A percentile compares a stretch with the other conserved stretches of the same genome.
These are phyloP conservation scores for Sorex maritimensis DNA, from an alignment of 2,797 vertebrate genomes.

Conservation along the genomic window DNA sequence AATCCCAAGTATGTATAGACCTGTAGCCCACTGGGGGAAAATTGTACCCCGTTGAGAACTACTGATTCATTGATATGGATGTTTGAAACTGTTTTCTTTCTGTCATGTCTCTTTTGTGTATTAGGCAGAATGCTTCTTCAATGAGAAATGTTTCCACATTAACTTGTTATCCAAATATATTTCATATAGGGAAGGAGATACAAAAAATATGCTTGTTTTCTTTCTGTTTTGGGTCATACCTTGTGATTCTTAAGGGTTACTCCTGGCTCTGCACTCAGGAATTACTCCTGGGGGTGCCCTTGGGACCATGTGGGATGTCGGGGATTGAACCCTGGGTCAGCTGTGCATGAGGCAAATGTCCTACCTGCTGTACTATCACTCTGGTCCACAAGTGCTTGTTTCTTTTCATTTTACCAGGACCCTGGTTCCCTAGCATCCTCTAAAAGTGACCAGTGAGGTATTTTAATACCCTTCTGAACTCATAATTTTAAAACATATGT, in stretches of 20 bases:
- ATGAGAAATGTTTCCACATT: constrained; percentile 40
- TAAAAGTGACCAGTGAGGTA: not conserved
- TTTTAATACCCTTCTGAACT: constrained; percentile 23
- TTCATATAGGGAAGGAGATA: constrained; percentile 17
- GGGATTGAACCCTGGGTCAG: no score
- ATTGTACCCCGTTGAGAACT: constrained; percentile 2
- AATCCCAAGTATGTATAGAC: not conserved
- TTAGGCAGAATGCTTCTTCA: not conserved
- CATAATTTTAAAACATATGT: not conserved
- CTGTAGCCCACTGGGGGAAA: not conserved
- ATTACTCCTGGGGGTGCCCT: no score
- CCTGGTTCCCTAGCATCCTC: not conserved
- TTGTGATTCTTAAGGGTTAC: no score
- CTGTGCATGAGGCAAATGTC: no score
- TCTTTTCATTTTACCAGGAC: constrained; percentile 43
- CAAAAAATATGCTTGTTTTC: no score
- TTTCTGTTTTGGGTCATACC: no score
- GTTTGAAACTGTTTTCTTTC: constrained; percentile 1
- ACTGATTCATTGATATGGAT: constrained; percentile 26
- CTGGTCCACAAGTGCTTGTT: not conserved
- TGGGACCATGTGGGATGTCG: no score
- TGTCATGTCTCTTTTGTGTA: not conserved
- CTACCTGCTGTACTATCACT: no score
- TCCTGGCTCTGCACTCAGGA: no score
- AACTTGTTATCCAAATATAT: constrained; percentile 18